Base-by-base conservation (phyloP, 2,113 vertebrate species). In the Campylorhamphus procurvoides region DNA sequence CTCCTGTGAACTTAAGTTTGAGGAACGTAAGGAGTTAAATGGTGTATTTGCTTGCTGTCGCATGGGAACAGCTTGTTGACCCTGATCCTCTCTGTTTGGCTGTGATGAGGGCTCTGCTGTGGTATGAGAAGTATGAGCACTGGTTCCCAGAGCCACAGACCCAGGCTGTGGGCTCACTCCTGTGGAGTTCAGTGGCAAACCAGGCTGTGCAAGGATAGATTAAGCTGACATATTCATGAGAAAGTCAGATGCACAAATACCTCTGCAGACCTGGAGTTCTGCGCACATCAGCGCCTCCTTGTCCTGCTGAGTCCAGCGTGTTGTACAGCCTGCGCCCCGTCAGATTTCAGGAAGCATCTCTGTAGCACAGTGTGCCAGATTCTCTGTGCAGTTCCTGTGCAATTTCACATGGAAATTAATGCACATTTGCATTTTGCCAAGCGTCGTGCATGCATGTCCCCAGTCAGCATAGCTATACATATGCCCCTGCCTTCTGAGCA, bases 1-100 rank as follows among this genome's bases (percentile, higher is more conserved):
- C 28, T 68, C 59, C 80, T 18, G 6, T 77, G 58, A 42, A 42
- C 27, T 3, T 0, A 24, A 27, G 33, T 29, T 31, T 81, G 86
- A 25, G 74, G 89, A 23, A 77, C 72, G 84, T 19, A 83, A 94
- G 73, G 80, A 91, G 93, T 90, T 92, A 93, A 93, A 63, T 59
- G 42, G 33, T 40, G 28, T 90, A 60, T 92, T 92, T 89, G 35
- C 83, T 92, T 53, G 73, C 82, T 90, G 89, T 74, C 24, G 6
- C 90, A 67, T 96, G 96, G 94, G 95, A 95, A 68, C 80, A 71
- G 88, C 84, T 47, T 62, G 76, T n/a, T 95, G 94, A 92, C 91
- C 94, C 84, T 60, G 91, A 39, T 80, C 84, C 67, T 92, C 27
- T 67, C 83, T 90, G 94, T 28, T 67, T 12, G 40, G 83, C 95